Conservation (phyloP, 2,113 vertebrate species). For the Rafetus swinhoei region DNA sequence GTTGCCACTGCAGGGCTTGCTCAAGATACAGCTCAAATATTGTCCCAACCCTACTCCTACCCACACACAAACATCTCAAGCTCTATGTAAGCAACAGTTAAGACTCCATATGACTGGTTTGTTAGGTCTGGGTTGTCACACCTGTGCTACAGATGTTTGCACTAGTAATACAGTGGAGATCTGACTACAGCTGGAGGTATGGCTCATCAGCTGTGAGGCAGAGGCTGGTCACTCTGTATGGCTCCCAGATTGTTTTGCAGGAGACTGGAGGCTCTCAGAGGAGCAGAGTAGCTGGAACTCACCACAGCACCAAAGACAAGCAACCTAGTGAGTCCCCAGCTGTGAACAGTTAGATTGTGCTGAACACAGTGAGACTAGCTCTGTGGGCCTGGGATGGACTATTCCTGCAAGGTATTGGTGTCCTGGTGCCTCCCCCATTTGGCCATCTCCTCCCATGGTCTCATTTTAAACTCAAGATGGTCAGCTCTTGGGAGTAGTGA, state of each 20-base stretch:
- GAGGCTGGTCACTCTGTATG: background rate
- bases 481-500: too few relatives aligned
- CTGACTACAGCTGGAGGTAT: accelerated
- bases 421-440: too few relatives aligned
- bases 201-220: background rate
- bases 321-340: too few relatives aligned
- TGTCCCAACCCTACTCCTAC: background rate
- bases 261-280: background rate
- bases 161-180: background rate
- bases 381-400: background rate
- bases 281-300: background rate
- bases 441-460: too few relatives aligned
- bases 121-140: background rate
- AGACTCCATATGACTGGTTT: background rate
- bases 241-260: background rate
- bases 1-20: background rate
- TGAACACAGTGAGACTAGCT: background rate
- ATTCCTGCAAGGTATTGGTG: background rate
- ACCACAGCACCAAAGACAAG: background rate
- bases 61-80: background rate
- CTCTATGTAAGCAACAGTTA: background rate
- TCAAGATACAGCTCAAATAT: background rate
- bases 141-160: too few relatives aligned
- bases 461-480: too few relatives aligned
- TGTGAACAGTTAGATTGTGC: background rate